Evolutionary conservation across 2,797 vertebrate species (phyloP).

Genomic region (Varecia variegata): DNA sequence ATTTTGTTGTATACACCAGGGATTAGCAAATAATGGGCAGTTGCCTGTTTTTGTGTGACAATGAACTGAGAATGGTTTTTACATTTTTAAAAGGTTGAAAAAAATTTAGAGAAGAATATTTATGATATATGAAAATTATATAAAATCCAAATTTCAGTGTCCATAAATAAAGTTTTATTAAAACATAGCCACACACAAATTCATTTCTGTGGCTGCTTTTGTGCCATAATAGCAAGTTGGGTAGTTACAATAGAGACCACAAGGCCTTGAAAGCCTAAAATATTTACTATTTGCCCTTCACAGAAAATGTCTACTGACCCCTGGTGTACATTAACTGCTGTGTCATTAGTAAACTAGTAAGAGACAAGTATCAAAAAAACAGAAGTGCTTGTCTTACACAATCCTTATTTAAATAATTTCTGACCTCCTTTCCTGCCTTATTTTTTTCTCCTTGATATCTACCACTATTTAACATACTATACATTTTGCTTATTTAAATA

Average conservation of each 20-base stretch:
- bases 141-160: constrained; percentile 30
- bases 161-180: constrained; percentile 16
- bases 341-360: constrained; percentile 40
- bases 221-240: neutral
- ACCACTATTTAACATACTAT: neutral
- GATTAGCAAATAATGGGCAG: neutral
- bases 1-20: neutral
- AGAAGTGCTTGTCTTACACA: neutral
- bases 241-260: neutral
- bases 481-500: constrained; percentile 49
- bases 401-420: constrained; percentile 12
- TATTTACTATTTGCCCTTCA: neutral
- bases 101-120: neutral
- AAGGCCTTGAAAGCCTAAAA: neutral
- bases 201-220: neutral
- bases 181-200: neutral
- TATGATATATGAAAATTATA: neutral
- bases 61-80: constrained; percentile 19
- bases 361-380: neutral
- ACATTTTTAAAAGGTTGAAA: constrained; percentile 31
- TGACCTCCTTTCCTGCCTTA: neutral
- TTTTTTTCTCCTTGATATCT: neutral
- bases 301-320: neutral
- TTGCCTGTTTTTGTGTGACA: neutral
- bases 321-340: neutral